These are phyloP conservation scores for Desmophyllum pertusum DNA, from an alignment of 92 coral and sea anemone genomes.

Conservation along the genomic window DNA sequence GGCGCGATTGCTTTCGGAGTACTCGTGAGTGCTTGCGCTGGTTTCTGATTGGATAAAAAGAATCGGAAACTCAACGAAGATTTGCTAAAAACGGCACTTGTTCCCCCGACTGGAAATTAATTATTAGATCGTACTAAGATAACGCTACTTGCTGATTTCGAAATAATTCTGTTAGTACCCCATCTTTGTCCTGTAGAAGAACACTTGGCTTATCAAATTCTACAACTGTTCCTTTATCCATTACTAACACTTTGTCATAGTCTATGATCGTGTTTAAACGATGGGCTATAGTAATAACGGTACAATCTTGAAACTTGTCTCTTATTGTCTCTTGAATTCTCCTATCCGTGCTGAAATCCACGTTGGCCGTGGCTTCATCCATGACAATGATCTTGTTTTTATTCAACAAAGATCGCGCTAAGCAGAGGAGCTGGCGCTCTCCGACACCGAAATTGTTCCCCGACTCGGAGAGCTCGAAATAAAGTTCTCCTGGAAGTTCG, in stretches of 20 bases:
- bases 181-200: conserved; percentile 63
- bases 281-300: conserved; percentile 92
- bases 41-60: no score
- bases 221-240: conserved; percentile 82
- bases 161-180: conserved; percentile 78
- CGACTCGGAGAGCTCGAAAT: conserved; percentile 79
- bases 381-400: conserved; percentile 84
- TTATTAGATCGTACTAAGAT: conserved; percentile 21
- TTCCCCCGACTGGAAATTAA: neutral
- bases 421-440: conserved; percentile 81
- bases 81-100: no score
- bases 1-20: no score
- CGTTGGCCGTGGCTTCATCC: conserved; percentile 95
- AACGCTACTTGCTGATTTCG: conserved; percentile 83
- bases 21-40: no score
- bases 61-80: no score
- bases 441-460: conserved; percentile 94
- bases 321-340: conserved; percentile 86
- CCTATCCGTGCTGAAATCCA: conserved; percentile 85
- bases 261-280: conserved; percentile 86
- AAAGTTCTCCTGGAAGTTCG: conserved; percentile 74
- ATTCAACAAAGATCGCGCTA: conserved; percentile 85
- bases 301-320: conserved; percentile 78
- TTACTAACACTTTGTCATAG: conserved; percentile 82
- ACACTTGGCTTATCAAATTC: conserved; percentile 80